phyloP scores from a whole-genome alignment of 2,113 vertebrate species.

The Verasper variegatus region DNA sequence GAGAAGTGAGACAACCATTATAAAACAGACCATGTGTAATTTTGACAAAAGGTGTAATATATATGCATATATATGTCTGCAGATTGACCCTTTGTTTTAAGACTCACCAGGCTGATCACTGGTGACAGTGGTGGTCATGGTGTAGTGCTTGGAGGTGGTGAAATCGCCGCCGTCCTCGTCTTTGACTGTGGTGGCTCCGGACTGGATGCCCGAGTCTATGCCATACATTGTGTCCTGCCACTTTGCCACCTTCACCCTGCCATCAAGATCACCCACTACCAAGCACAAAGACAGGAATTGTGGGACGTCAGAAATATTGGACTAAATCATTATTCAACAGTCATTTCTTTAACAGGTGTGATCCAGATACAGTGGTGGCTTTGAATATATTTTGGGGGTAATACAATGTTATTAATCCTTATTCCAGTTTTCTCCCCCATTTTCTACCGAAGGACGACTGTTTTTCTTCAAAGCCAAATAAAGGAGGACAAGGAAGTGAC shows the following conservation, averaged over 20 bases:
- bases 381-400: neutral
- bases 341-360: neutral
- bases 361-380: neutral
- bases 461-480: neutral
- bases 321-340: neutral
- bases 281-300: neutral
- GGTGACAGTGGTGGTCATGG: conserved; percentile 82
- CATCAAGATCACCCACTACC: conserved; percentile 70
- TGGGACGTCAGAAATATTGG: neutral
- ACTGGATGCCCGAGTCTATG: conserved; percentile 93
- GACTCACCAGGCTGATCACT: conserved; percentile 69
- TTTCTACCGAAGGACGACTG: neutral
- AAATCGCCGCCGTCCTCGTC: conserved; percentile 84
- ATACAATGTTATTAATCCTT: neutral
- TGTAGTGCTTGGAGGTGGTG: conserved; percentile 85
- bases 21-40: neutral
- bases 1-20: neutral
- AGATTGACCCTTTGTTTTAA: neutral
- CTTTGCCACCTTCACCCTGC: conserved; percentile 86
- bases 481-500: conserved; percentile 17
- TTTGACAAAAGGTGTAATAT: neutral
- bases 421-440: too few species aligned
- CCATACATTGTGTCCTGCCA: conserved; percentile 90
- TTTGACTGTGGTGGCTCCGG: conserved; percentile 89
- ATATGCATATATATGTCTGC: too few species aligned